Conservation (phyloP, 1,140 invertebrate genomes). For the Ips typographus region DNA sequence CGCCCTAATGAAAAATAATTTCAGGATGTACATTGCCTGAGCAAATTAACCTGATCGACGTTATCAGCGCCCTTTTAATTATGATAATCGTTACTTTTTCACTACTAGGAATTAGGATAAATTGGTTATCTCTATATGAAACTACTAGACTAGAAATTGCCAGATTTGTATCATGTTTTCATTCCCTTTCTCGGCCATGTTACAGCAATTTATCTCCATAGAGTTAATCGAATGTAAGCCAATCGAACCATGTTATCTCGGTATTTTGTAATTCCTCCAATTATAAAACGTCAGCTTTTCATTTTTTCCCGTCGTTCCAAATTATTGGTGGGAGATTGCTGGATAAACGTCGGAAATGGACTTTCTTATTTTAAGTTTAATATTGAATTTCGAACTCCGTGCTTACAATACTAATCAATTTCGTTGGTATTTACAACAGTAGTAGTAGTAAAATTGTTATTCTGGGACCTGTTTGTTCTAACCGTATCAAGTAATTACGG, state of each 20-base stretch:
- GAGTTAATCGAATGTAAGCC: constrained; percentile 11
- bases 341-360: background rate
- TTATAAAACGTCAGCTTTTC: constrained; percentile 4
- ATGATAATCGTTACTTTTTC: background rate
- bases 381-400: too few species aligned
- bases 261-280: constrained; percentile 14
- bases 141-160: constrained; percentile 3
- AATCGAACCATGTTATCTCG: constrained; percentile 13
- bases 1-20: constrained; percentile 25
- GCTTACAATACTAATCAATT: too few species aligned
- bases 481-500: too few species aligned
- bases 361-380: background rate
- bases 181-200: constrained; percentile 12
- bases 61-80: constrained; percentile 8
- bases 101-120: background rate
- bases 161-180: constrained; percentile 16
- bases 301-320: constrained; percentile 8
- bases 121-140: background rate
- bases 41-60: constrained; percentile 12
- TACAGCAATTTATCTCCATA: constrained; percentile 16
- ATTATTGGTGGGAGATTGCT: background rate
- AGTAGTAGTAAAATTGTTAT: too few species aligned
- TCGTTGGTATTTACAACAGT: too few species aligned
- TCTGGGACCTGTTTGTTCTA: too few species aligned
- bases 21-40: constrained; percentile 2